These are phyloP conservation scores for Lepidonotus clava DNA, from an alignment of 2,888 invertebrate species.

Conservation along the genomic window DNA sequence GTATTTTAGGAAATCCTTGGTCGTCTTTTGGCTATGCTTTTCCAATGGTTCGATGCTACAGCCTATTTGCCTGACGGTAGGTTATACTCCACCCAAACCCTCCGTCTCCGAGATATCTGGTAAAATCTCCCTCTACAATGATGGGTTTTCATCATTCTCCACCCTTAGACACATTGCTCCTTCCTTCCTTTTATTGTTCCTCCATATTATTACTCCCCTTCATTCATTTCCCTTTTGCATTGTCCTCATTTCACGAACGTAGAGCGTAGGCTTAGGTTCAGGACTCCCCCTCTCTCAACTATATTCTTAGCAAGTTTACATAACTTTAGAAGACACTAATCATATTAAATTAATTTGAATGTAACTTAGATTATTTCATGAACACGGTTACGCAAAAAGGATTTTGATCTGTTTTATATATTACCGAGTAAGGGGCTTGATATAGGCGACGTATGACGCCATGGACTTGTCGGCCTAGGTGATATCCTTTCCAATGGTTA, in stretches of 20 bases:
- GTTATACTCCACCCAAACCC: constrained; percentile 60
- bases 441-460: too few species aligned
- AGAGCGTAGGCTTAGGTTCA: too few species aligned
- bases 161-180: background rate
- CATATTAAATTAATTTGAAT: too few species aligned
- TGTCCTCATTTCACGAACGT: background rate
- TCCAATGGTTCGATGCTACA: constrained; percentile 99
- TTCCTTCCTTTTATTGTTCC: background rate
- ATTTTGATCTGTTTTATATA: too few species aligned
- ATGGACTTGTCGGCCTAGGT: too few species aligned
- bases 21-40: constrained; percentile 95
- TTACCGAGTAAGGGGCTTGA: too few species aligned
- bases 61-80: constrained; percentile 96
- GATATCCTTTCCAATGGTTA: too few species aligned
- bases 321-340: too few species aligned
- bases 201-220: background rate
- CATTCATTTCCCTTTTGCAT: background rate
- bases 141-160: background rate
- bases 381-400: too few species aligned
- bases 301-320: too few species aligned
- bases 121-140: constrained; percentile 3
- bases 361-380: too few species aligned
- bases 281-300: too few species aligned
- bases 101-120: background rate
- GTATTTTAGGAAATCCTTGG: constrained; percentile 85